Conservation (phyloP, 1,140 invertebrate species). For the Drosophila sulfurigaster region DNA sequence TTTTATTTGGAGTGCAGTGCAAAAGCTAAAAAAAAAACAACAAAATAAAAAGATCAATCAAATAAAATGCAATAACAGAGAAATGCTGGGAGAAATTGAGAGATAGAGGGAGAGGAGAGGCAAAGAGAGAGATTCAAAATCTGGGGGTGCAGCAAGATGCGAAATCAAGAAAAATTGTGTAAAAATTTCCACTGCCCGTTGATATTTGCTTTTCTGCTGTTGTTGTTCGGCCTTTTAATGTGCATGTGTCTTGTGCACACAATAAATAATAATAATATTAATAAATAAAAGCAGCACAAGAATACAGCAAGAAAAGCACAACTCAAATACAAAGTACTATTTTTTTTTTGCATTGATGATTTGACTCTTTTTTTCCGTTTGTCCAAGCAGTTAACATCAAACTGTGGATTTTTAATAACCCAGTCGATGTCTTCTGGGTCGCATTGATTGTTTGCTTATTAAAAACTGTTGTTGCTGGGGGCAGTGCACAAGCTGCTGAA, state of each 20-base stretch:
- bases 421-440: conserved; percentile 32
- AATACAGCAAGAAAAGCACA: conserved; percentile 14
- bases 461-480: conserved; percentile 4
- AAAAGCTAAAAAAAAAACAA: conserved; percentile 13
- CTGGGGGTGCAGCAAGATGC: neutral
- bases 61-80: conserved; percentile 13
- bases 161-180: conserved; percentile 25
- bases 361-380: conserved; percentile 50
- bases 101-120: neutral
- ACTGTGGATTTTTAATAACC: conserved; percentile 62
- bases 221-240: conserved; percentile 31
- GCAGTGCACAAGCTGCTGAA: neutral
- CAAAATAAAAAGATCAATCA: neutral
- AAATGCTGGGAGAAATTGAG: neutral
- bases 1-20: neutral
- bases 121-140: neutral
- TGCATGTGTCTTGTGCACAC: conserved; percentile 27
- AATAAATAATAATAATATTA: conserved; percentile 40
- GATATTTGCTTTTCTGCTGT: conserved; percentile 29
- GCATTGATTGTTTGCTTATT: conserved; percentile 24
- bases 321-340: conserved; percentile 16
- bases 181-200: conserved; percentile 52
- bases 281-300: conserved; percentile 30
- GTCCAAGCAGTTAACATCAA: conserved; percentile 57
- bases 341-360: conserved; percentile 37